These are phyloP conservation scores for Ectropis grisescens DNA, from an alignment of 1,140 invertebrate species.

Conservation along the genomic window DNA sequence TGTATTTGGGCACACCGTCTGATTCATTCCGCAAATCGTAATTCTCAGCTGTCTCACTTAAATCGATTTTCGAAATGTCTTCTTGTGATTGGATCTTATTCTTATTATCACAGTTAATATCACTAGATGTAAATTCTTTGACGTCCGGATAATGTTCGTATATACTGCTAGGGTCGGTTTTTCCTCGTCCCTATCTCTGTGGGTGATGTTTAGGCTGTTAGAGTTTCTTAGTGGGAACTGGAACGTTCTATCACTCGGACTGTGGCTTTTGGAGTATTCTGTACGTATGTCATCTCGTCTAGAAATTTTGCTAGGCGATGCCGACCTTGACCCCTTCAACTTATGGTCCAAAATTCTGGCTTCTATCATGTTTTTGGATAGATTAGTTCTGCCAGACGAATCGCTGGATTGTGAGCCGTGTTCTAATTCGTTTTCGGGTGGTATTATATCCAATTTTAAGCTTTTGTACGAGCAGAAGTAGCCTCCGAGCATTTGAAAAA, in stretches of 20 bases:
- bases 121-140: conserved; percentile 45
- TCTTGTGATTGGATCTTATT: conserved; percentile 40
- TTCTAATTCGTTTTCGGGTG: conserved; percentile 51
- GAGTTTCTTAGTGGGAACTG: conserved; percentile 43
- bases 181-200: conserved; percentile 24
- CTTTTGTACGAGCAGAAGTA: conserved; percentile 82
- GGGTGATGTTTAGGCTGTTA: conserved; percentile 36
- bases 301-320: conserved; percentile 47
- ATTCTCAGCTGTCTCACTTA: conserved; percentile 64
- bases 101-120: conserved; percentile 41
- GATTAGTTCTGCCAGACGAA: conserved; percentile 42
- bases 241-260: conserved; percentile 50
- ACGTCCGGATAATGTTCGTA: conserved; percentile 65
- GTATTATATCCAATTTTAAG: conserved; percentile 61
- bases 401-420: conserved; percentile 48
- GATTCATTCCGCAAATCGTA: conserved; percentile 54
- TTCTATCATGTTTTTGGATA: conserved; percentile 38
- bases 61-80: conserved; percentile 54
- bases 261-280: conserved; percentile 61
- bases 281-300: conserved; percentile 43
- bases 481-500: conserved; percentile 90
- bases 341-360: conserved; percentile 34
- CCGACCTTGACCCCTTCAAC: conserved; percentile 45
- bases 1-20: conserved; percentile 43
- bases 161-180: conserved; percentile 40